Base-by-base conservation (phyloP, 2,113 vertebrate genomes). In the Capra hircus region DNA sequence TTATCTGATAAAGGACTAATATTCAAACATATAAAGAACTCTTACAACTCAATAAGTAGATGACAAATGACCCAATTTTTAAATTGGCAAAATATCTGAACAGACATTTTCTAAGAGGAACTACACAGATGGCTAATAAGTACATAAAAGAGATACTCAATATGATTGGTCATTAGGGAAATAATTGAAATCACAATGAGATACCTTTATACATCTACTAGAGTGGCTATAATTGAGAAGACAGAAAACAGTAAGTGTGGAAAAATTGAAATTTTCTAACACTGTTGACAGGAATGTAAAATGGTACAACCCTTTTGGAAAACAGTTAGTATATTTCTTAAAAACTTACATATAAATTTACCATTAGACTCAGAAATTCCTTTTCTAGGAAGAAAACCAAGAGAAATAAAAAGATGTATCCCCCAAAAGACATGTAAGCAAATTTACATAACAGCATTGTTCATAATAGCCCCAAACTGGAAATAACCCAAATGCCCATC, bases 291-390 rank as follows among this genome's bases (percentile, higher is more conserved):
- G 36, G 36, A 85, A 81, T 16, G 40, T 71, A 60, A 84, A 95
- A 77, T 57, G 30, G 1, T 5, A 14, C 30, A 83, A 55, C 13
- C 12, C 14, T 77, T 91, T 80, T 67, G 77, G 62, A 53, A 93
- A 81, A 88, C 2, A 33, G 2, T 91, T 30, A 11, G 16, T 15
- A 43, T 55, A 11, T 81, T 95, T 90, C 87, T 87, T 90, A 64
- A 83, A 92, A 90, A 43, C 21, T 43, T 60, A 95, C 94, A n/a
- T 84, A n/a, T 62, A 71, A 85, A 60, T 8, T 89, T 94, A 95
- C n/a, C 16, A 23, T 74, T 80, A 78, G 43, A 82, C 17, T 59
- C 67, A 90, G 45, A 62, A 88, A 94, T 85, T 94, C 15, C 19
- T 81, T 64, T 94, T 74, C 52, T 85, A 81, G 36, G 30, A 95